A percentile compares a stretch with the other conserved stretches of the same genome.
Evolutionary conservation across 2,888 invertebrate species (phyloP).

Genomic region (Microplitis deprimator): DNA sequence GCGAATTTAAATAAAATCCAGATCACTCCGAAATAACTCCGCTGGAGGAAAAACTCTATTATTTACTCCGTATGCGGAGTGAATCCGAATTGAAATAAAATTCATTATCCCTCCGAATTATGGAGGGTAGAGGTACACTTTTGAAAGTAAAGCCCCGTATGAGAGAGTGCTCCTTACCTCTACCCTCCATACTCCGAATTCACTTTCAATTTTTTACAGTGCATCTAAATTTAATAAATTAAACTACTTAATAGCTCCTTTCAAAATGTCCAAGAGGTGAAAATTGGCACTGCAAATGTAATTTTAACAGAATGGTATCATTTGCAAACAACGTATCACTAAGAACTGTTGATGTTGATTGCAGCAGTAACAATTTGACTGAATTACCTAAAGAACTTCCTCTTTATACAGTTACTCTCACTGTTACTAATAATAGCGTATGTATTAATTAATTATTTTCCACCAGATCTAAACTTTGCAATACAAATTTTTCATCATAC

Average conservation of each 20-base stretch:
- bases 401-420: constrained; percentile 81
- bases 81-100: no score
- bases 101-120: no score
- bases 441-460: constrained; percentile 59
- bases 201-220: not conserved
- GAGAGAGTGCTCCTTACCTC: no score
- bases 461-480: no score
- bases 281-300: constrained; percentile 76
- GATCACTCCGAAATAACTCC: no score
- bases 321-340: constrained; percentile 70
- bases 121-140: no score
- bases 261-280: constrained; percentile 72
- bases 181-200: no score
- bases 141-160: no score
- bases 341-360: constrained; percentile 80
- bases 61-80: no score
- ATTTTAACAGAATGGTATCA: constrained; percentile 65
- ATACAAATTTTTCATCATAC: no score
- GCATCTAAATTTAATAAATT: not conserved
- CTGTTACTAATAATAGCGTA: constrained; percentile 86
- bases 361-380: constrained; percentile 78
- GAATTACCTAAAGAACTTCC: constrained; percentile 82
- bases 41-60: no score
- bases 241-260: not conserved
- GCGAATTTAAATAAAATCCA: no score